Conservation (phyloP, 2,797 vertebrate genomes). For the Silurus aristotelis region DNA sequence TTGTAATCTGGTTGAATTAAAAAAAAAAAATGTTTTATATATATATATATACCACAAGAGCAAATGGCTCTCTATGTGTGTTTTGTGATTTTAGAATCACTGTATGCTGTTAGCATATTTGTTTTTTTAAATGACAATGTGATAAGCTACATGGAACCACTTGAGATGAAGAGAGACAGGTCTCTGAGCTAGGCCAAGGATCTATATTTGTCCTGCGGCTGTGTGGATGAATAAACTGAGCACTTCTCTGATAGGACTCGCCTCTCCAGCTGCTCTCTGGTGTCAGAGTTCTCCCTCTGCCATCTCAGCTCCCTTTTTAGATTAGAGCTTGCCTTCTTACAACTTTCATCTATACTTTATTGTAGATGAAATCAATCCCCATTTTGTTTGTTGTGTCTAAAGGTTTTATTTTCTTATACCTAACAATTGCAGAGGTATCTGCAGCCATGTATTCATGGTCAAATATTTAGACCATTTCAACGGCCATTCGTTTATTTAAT, state of each 20-base stretch:
- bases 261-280: slow-evolving; percentile 80
- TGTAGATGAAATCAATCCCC: neutral
- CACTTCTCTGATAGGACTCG: slow-evolving; percentile 66
- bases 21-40: neutral
- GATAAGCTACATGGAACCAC: slow-evolving; percentile 40
- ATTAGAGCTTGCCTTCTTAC: neutral
- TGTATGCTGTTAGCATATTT: slow-evolving; percentile 21
- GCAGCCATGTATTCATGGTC: neutral
- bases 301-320: slow-evolving; percentile 25
- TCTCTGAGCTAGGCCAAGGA: slow-evolving; percentile 41
- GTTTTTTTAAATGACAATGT: slow-evolving; percentile 37
- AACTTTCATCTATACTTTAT: neutral
- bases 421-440: neutral
- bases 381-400: neutral
- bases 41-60: neutral
- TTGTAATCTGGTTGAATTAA: neutral
- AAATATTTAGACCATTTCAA: neutral
- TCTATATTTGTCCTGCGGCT: slow-evolving; percentile 66
- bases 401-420: neutral
- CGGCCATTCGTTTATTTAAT: too few relatives aligned
- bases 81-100: slow-evolving; percentile 24
- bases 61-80: slow-evolving; percentile 30
- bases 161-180: slow-evolving; percentile 49
- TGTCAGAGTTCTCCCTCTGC: slow-evolving; percentile 64
- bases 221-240: slow-evolving; percentile 63